Conservation (phyloP, 2,113 vertebrate genomes). For the Engraulis encrasicolus region DNA sequence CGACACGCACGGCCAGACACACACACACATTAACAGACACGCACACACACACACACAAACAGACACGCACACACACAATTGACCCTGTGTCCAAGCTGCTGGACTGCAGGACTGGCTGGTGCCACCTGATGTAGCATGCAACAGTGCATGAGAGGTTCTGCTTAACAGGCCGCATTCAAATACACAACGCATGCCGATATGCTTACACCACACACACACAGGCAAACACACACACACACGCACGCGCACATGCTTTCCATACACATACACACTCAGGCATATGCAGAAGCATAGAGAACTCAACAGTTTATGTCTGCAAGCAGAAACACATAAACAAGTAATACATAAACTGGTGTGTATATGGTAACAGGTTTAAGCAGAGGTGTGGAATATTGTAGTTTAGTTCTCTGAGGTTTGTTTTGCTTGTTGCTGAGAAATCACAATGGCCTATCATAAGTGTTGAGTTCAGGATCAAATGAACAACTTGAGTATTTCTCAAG, state of each 20-base stretch:
- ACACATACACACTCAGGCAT: neutral
- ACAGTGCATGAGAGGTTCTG: too few species aligned
- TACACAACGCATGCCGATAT: neutral
- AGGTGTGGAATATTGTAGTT: neutral
- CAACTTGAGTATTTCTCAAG: neutral
- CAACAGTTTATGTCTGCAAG: neutral
- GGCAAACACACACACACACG: neutral
- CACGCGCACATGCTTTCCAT: neutral
- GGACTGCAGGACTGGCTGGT: too few species aligned
- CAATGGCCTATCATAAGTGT: neutral
- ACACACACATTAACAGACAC: too few species aligned
- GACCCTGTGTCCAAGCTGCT: too few species aligned
- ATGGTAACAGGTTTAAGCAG: neutral
- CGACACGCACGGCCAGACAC: too few species aligned
- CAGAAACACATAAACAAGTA: neutral
- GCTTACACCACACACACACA: neutral
- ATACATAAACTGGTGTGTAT: neutral
- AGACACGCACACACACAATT: too few species aligned
- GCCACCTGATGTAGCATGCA: too few species aligned
- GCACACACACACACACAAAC: too few species aligned
- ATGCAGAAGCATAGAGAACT: neutral
- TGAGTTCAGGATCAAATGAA: conserved; percentile 33
- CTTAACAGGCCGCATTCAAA: too few species aligned
- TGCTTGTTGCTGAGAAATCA: neutral
- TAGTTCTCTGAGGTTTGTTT: neutral